Conservation (phyloP, 2,797 vertebrate genomes). For the Peromyscus nudipes region DNA sequence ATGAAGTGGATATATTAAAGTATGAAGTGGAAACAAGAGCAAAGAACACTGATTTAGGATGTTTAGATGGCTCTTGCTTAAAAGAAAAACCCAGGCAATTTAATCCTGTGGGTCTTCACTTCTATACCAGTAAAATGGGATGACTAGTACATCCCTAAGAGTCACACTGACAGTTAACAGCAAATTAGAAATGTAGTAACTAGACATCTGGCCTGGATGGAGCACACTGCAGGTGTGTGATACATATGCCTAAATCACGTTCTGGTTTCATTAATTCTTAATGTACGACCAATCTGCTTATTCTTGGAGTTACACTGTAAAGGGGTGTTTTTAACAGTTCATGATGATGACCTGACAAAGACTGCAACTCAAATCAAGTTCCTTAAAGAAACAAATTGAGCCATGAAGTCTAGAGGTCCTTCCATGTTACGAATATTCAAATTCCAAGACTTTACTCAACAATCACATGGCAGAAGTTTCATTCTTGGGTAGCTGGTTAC, state of each 20-base stretch:
- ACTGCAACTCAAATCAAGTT: background rate
- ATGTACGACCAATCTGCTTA: background rate
- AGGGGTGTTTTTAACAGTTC: background rate
- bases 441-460: background rate
- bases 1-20: background rate
- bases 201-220: background rate
- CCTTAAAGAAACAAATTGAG: conserved; percentile 41
- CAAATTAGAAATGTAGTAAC: background rate
- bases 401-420: background rate
- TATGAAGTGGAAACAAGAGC: background rate
- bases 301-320: background rate
- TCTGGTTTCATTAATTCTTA: background rate
- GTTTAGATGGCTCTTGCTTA: background rate
- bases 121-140: background rate
- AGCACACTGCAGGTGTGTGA: background rate
- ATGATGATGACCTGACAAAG: background rate
- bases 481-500: background rate
- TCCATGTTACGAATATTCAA: background rate
- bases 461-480: background rate
- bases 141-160: background rate
- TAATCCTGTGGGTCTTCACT: background rate
- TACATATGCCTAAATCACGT: background rate
- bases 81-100: background rate
- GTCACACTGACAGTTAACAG: background rate
- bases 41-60: background rate